Conservation (phyloP, 2,113 vertebrate genomes). For the Nibea albiflora region DNA sequence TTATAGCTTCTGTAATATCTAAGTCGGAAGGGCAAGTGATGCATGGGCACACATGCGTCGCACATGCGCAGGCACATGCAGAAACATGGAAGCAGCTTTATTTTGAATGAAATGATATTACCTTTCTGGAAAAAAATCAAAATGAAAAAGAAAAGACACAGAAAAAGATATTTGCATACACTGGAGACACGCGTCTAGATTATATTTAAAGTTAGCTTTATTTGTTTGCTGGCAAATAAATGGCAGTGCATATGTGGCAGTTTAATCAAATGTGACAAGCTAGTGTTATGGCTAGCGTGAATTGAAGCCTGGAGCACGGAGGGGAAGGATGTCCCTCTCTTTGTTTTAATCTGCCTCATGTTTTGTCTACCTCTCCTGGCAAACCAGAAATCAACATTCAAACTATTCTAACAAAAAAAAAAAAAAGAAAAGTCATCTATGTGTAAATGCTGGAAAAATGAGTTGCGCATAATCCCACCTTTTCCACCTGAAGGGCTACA, state of each 20-base stretch:
- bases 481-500: background rate
- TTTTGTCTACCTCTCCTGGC: conserved; percentile 23
- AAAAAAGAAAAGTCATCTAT: background rate
- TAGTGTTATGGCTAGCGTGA: background rate
- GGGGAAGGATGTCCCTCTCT: conserved; percentile 7
- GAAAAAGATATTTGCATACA: background rate
- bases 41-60: background rate
- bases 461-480: background rate
- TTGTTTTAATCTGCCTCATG: background rate
- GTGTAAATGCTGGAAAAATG: background rate
- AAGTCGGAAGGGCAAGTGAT: conserved; percentile 23
- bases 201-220: background rate
- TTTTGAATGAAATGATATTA: conserved; percentile 12
- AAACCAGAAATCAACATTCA: conserved; percentile 32
- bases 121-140: background rate
- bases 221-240: conserved; percentile 3
- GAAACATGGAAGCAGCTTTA: background rate
- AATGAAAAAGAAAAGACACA: background rate
- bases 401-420: background rate
- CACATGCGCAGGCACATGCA: background rate
- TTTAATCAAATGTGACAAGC: conserved; percentile 40
- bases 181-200: background rate
- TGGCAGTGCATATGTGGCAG: background rate
- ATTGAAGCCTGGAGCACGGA: conserved; percentile 2
- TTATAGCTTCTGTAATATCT: conserved; percentile 38